phyloP scores from a whole-genome alignment of 2,113 vertebrate genomes.

The Megatriorchis doriae region DNA sequence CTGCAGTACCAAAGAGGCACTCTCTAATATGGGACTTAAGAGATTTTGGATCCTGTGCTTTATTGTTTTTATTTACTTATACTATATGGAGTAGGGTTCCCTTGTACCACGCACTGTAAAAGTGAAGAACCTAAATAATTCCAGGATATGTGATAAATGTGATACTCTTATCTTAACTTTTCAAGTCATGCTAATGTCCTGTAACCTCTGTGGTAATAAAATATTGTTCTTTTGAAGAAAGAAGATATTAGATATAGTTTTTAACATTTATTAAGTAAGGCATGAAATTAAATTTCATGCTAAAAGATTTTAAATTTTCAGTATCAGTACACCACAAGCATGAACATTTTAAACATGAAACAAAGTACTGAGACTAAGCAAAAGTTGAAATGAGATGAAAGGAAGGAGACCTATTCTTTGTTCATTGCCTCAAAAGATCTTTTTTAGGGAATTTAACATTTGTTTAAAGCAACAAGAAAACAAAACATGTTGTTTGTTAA shows the following conservation, averaged over 20 bases:
- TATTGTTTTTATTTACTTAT: background rate
- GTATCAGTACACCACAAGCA: background rate
- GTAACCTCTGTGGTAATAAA: background rate
- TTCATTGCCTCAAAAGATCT: background rate
- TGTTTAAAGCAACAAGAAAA: background rate
- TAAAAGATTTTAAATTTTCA: slow-evolving; percentile 33
- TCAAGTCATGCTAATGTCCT: background rate
- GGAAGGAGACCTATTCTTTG: background rate
- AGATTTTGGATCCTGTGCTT: background rate
- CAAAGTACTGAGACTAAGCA: background rate
- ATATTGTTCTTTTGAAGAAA: background rate
- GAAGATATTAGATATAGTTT: background rate
- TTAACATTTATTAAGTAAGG: slow-evolving; percentile 11
- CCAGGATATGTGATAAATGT: background rate
- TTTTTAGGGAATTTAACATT: background rate
- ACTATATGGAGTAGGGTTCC: background rate
- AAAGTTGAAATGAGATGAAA: background rate
- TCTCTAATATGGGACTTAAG: background rate
- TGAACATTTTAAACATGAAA: background rate
- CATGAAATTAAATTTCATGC: slow-evolving; percentile 37
- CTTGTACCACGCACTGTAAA: background rate
- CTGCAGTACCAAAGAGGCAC: background rate
- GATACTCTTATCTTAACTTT: background rate
- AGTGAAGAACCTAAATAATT: background rate
- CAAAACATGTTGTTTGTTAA: background rate